These are phyloP conservation scores for Conistra vaccinii DNA, from an alignment of 2,888 invertebrate species.

Conservation along the genomic window DNA sequence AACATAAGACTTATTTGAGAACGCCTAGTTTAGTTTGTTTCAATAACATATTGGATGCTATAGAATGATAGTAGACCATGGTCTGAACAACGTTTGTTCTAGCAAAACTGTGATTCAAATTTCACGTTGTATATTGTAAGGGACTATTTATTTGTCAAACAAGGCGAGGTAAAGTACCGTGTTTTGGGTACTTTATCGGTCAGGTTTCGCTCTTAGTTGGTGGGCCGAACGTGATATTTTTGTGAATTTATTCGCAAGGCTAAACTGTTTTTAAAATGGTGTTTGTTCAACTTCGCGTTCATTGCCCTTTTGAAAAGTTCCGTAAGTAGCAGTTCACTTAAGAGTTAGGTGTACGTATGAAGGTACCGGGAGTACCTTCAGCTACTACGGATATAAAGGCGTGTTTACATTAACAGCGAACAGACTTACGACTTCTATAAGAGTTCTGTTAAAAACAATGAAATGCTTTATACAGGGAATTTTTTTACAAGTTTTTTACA, in stretches of 20 bases:
- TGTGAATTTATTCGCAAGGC: slow-evolving; percentile 43
- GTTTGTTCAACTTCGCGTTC: slow-evolving; percentile 37
- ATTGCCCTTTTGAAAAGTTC: slow-evolving; percentile 24
- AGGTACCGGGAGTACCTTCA: neutral
- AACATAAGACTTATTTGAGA: no score
- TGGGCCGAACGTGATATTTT: slow-evolving; percentile 58
- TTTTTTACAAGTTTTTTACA: no score
- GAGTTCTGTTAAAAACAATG: no score
- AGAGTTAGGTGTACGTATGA: neutral
- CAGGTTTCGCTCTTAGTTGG: slow-evolving; percentile 36
- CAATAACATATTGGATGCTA: no score
- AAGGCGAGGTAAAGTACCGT: slow-evolving; percentile 15
- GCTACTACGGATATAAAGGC: neutral
- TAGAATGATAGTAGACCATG: no score
- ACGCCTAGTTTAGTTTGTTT: no score
- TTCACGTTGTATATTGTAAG: no score
- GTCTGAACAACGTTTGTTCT: no score
- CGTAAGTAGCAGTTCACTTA: neutral
- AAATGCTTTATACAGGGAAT: no score
- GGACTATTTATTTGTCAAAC: slow-evolving; percentile 32
- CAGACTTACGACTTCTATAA: neutral
- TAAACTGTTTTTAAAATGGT: slow-evolving; percentile 15
- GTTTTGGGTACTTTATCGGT: slow-evolving; percentile 32
- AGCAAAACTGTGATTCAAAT: no score
- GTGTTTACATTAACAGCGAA: neutral